Conservation (phyloP, 2,797 vertebrate genomes). For the Garrulus glandarius region DNA sequence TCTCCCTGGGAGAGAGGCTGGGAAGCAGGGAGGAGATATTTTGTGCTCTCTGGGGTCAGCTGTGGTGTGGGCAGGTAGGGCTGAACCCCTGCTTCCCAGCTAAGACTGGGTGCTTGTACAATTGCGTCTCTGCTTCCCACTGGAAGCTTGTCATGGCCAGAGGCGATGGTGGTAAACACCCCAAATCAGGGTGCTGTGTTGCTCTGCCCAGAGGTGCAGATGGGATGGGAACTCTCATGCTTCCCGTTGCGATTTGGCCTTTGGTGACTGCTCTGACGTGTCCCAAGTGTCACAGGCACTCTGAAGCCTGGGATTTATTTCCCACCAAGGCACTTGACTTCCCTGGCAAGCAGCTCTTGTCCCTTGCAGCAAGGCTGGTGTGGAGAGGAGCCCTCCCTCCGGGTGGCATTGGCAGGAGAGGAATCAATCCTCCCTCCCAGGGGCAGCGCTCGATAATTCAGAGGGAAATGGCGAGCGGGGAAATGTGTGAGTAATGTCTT, state of each 20-base stretch:
- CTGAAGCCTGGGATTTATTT: neutral
- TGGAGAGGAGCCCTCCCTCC: neutral
- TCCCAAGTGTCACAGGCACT: neutral
- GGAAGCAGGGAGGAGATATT: neutral
- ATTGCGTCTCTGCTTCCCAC: accelerated
- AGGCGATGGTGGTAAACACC: neutral
- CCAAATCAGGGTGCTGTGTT: neutral
- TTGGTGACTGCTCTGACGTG: accelerated
- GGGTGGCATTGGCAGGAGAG: conserved; percentile 1
- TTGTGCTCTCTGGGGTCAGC: neutral
- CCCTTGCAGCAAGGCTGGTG: neutral
- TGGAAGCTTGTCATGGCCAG: accelerated
- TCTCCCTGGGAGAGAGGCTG: neutral
- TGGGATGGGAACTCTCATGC: accelerated
- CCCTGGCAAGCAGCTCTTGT: neutral
- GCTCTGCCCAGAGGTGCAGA: neutral
- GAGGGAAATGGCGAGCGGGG: conserved; percentile 20
- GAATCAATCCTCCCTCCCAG: conserved; percentile 32
- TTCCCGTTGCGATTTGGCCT: neutral
- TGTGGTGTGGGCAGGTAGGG: accelerated
- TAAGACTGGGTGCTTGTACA: accelerated
- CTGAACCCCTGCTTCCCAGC: neutral
- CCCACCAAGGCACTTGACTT: neutral
- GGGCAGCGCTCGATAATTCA: conserved; percentile 48
- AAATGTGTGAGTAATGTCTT: conserved; percentile 50